Conservation (phyloP, 2,888 invertebrate species). For the Trypoxylon attenuatum region DNA sequence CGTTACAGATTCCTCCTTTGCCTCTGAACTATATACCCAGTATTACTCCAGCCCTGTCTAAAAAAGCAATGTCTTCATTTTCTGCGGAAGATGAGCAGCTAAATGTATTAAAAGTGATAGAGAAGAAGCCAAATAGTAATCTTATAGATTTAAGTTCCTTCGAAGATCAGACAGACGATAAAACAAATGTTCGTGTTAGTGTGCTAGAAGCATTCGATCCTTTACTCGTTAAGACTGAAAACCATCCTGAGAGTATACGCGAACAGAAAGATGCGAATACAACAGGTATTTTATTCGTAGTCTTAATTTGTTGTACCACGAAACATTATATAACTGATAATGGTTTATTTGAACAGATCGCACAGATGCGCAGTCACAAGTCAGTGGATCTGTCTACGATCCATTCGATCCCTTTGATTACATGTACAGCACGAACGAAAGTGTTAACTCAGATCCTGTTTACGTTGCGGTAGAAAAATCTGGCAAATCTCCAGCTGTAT, state of each 20-base stretch:
- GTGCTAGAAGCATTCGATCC: constrained; percentile 93
- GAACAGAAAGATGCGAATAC: constrained; percentile 53
- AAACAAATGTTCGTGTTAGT: constrained; percentile 79
- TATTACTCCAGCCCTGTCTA: constrained; percentile 38
- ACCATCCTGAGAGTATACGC: constrained; percentile 67
- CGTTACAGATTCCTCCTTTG: constrained; percentile 69
- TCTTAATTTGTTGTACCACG: no score
- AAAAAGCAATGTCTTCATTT: constrained; percentile 37
- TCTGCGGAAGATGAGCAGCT: constrained; percentile 66
- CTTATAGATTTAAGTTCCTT: constrained; percentile 78
- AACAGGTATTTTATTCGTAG: constrained; percentile 53
- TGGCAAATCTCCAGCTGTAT: constrained; percentile 75
- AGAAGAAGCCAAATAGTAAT: constrained; percentile 76
- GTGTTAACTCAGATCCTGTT: constrained; percentile 80
- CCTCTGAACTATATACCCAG: constrained; percentile 68
- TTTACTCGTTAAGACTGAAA: constrained; percentile 80
- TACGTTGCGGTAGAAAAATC: constrained; percentile 82
- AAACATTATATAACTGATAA: no score
- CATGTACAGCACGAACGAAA: constrained; percentile 82
- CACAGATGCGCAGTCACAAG: constrained; percentile 76
- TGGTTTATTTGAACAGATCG: no score
- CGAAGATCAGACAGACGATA: constrained; percentile 72
- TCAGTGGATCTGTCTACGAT: constrained; percentile 82
- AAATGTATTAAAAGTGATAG: constrained; percentile 73
- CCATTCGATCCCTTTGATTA: constrained; percentile 88